A percentile compares a stretch with the other conserved stretches of the same genome.
Conservation (phyloP, 2,113 vertebrate genomes). For the Heterotis niloticus region DNA sequence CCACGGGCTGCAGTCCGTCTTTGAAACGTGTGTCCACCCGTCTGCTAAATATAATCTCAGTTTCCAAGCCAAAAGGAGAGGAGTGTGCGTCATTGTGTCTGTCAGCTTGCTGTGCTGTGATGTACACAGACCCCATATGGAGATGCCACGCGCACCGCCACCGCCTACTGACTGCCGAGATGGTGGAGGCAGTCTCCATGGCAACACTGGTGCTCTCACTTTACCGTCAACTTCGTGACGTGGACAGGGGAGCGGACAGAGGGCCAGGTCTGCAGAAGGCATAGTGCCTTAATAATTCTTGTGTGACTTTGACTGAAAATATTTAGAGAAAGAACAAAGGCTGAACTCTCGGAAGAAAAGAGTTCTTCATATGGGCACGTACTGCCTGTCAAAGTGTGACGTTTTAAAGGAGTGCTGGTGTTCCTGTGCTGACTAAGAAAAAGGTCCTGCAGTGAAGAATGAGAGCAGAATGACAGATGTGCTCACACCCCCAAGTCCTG, state of each 20-base stretch:
- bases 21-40: conserved; percentile 44
- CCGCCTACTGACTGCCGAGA: conserved; percentile 51
- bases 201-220: conserved; percentile 40
- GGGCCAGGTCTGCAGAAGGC: neutral
- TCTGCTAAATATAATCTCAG: conserved; percentile 62
- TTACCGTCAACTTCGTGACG: conserved; percentile 22
- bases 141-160: conserved; percentile 44
- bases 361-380: no score
- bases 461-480: no score
- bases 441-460: no score
- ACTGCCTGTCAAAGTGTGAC: no score
- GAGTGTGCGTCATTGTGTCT: conserved; percentile 59
- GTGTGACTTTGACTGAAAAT: no score
- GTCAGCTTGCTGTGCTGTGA: conserved; percentile 29
- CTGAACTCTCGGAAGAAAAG: no score
- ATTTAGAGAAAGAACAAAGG: no score
- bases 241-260: conserved; percentile 38
- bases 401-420: no score
- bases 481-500: no score
- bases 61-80: conserved; percentile 66
- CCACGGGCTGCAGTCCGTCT: conserved; percentile 54
- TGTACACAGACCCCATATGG: conserved; percentile 27
- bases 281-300: neutral
- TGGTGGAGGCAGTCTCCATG: conserved; percentile 38
- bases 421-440: no score